phyloP scores from a whole-genome alignment of 2,888 invertebrate genomes.

The Sarcophaga variegata region DNA sequence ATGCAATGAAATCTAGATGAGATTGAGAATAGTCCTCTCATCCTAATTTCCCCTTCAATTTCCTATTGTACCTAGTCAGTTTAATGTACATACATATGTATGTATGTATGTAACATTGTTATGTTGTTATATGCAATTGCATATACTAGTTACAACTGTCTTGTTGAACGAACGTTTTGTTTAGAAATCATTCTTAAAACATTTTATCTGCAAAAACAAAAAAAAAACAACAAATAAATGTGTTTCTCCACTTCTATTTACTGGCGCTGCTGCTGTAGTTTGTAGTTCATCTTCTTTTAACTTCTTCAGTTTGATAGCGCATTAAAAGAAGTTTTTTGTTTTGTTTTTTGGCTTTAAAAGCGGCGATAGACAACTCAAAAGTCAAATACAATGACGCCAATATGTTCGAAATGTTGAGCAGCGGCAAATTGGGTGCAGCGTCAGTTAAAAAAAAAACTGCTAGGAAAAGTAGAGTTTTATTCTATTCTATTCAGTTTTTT shows the following conservation, averaged over 20 bases:
- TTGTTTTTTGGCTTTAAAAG: background rate
- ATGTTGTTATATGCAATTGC: background rate
- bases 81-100: background rate
- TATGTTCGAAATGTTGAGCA: conserved; percentile 70
- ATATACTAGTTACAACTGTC: conserved; percentile 61
- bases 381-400: conserved; percentile 69
- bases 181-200: conserved; percentile 62
- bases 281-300: conserved; percentile 38
- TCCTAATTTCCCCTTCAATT: background rate
- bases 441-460: conserved; percentile 48
- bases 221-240: background rate
- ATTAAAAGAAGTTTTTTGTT: background rate
- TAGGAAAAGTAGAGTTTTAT: background rate
- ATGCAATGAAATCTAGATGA: too few species aligned
- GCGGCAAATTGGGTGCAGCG: conserved; percentile 73
- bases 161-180: conserved; percentile 56
- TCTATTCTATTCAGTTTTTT: conserved; percentile 2
- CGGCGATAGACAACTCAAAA: conserved; percentile 66
- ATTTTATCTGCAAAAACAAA: conserved; percentile 32
- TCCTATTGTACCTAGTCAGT: background rate
- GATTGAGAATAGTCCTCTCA: too few species aligned
- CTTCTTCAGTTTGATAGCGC: conserved; percentile 21
- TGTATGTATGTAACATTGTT: background rate
- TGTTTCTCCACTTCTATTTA: conserved; percentile 17
- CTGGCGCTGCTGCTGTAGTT: conserved; percentile 12